Evolutionary conservation across 1,140 invertebrate genomes (phyloP), one percentile per base, ranked within the genome.

Genomic region (Matsumurasca onukii): DNA sequence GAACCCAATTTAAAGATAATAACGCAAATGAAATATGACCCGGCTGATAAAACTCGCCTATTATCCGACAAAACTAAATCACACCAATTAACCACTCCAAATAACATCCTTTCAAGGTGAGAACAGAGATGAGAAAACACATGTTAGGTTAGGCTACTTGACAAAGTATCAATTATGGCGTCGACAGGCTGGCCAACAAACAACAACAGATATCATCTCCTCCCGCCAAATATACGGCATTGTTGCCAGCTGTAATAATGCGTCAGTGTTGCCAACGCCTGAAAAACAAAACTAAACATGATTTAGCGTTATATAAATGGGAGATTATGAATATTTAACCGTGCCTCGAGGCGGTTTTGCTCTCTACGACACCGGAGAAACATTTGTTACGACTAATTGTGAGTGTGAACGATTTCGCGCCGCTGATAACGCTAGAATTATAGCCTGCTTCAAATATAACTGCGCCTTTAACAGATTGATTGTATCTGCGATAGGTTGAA

Each of bases 161-260:
- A 39, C 34, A 39, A 59, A 59, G 55, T 59, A 59, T 59, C 55
- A 59, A 59, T 59, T 59, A 59, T 59, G 55, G 55, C 25, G 55
- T 59, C 55, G 55, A 59, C 55, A 59, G 30, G 55, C 25, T 59
- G 24, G 24, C 24, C 55, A 59, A 59, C 55, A 59, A 59, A 59
- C 55, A 59, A 59, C 55, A 59, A 27, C 55, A 27, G 55, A 59
- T 59, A 59, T 29, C 24, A 59, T 59, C 55, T 59, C 49, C 49
- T 22, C 15, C 55, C 55, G 55, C 55, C 55, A 59, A 59, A 59
- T 59, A 59, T 59, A 59, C 55, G 55, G 55, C 55, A n/a, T 52
- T 52, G 49, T 52, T 52, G 49, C 49, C 20, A 20, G 22, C 49
- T 22, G 34, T 52, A 52, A 27, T 27, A 59, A n/a, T n/a, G n/a